These are phyloP conservation scores for Tragelaphus oryx DNA, from an alignment of 2,797 vertebrate species.

Conservation along the genomic window DNA sequence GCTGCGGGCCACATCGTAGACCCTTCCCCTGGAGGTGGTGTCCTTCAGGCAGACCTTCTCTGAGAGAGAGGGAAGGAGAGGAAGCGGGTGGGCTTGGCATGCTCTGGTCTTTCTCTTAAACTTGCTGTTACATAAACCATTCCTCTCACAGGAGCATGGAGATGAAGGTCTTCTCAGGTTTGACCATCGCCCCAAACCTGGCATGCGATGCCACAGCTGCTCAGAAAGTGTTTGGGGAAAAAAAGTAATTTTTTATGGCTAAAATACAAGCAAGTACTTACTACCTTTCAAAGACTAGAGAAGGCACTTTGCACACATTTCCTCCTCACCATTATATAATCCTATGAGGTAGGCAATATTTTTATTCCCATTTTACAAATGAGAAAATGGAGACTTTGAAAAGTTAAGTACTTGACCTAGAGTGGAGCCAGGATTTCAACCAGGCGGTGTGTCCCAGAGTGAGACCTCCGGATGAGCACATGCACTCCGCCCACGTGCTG, in stretches of 20 bases:
- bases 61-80: background rate
- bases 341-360: background rate
- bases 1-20: background rate
- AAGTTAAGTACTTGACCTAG: background rate
- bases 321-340: background rate
- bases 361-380: background rate
- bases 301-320: background rate
- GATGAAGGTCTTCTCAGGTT: background rate
- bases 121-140: background rate
- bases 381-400: background rate
- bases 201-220: background rate
- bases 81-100: background rate
- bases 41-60: background rate
- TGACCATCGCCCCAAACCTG: background rate
- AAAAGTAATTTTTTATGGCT: background rate
- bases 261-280: background rate
- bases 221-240: background rate
- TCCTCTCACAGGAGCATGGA: background rate
- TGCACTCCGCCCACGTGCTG: accelerated
- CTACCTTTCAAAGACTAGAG: background rate
- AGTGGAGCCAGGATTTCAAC: background rate
- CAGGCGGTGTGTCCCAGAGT: background rate
- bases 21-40: background rate
- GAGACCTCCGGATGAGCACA: background rate
- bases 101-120: background rate